Evolutionary conservation across 2,113 vertebrate genomes (phyloP).

Genomic region (Rhinoderma darwinii): DNA sequence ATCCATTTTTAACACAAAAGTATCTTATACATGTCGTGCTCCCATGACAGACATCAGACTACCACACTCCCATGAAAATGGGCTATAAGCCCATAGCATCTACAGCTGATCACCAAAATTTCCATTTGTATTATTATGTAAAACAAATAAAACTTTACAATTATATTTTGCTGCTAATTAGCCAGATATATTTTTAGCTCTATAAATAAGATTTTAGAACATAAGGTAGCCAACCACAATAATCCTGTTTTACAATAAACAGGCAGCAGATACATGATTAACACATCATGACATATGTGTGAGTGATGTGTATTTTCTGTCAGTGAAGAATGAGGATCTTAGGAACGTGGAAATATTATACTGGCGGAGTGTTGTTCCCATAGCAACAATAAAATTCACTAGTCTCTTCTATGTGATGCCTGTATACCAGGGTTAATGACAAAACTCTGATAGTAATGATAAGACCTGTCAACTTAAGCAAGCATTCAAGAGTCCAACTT

Average conservation of each 20-base stretch:
- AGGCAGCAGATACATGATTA: conserved; percentile 26
- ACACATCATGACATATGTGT: conserved; percentile 40
- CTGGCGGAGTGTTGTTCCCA: conserved; percentile 36
- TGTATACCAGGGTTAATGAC: conserved; percentile 11
- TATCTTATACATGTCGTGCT: no score
- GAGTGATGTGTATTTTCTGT: conserved; percentile 21
- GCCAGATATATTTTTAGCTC: neutral
- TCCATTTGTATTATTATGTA: neutral
- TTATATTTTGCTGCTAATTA: neutral
- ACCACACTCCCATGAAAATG: no score
- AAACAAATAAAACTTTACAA: neutral
- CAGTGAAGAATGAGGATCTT: conserved; percentile 25
- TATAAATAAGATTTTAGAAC: neutral
- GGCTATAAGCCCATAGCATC: no score
- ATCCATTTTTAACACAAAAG: no score
- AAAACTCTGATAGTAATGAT: conserved; percentile 39
- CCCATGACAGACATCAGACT: no score
- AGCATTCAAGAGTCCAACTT: neutral
- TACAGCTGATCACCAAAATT: neutral
- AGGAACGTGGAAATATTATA: conserved; percentile 11
- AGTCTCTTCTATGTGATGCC: conserved; percentile 18
- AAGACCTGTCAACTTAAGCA: conserved; percentile 9
- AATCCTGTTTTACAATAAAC: neutral
- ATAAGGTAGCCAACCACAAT: neutral
- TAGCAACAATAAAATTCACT: conserved; percentile 33